Percentiles rank a stretch among this genome's conserved stretches.
These are phyloP conservation scores for Drosophila insularis DNA, from an alignment of 1,140 invertebrate genomes.

Conservation along the genomic window DNA sequence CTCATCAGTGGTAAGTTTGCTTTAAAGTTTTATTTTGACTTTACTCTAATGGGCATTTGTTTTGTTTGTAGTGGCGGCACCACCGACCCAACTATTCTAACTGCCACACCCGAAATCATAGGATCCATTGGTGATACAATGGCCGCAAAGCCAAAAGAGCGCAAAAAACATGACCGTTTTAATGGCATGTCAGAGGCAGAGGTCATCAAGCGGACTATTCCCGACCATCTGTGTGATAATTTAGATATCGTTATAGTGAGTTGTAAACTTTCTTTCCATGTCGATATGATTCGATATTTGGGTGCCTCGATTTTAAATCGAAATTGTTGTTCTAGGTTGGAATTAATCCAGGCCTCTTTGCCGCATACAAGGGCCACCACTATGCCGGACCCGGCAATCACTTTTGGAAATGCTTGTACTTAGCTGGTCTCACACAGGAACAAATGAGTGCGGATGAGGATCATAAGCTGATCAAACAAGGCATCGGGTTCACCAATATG, in stretches of 20 bases:
- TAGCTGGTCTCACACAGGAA: slow-evolving; percentile 96
- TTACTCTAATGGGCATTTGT: neutral
- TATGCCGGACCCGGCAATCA: slow-evolving; percentile 99
- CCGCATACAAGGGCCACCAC: slow-evolving; percentile 98
- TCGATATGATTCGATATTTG: neutral
- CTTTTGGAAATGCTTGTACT: slow-evolving; percentile 99
- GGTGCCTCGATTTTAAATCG: neutral
- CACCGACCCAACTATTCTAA: neutral
- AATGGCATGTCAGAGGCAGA: slow-evolving; percentile 98
- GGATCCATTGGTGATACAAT: slow-evolving; percentile 21
- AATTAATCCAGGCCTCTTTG: slow-evolving; percentile 98
- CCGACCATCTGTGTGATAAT: slow-evolving; percentile 95
- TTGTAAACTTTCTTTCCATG: slow-evolving; percentile 82
- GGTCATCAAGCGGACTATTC: slow-evolving; percentile 94
- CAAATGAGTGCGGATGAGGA: slow-evolving; percentile 98
- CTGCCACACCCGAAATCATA: slow-evolving; percentile 1
- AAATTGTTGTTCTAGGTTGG: slow-evolving; percentile 90
- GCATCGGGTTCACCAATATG: slow-evolving; percentile 99
- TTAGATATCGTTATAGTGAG: slow-evolving; percentile 99
- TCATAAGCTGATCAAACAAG: slow-evolving; percentile 94
- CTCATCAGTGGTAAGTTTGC: slow-evolving; percentile 43
- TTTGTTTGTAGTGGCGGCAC: slow-evolving; percentile 23
- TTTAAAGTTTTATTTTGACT: neutral
- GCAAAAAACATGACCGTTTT: slow-evolving; percentile 97
- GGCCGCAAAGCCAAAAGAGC: slow-evolving; percentile 86